Base-by-base conservation (phyloP, 1,140 invertebrate species). In the Diorhabda sublineata region DNA sequence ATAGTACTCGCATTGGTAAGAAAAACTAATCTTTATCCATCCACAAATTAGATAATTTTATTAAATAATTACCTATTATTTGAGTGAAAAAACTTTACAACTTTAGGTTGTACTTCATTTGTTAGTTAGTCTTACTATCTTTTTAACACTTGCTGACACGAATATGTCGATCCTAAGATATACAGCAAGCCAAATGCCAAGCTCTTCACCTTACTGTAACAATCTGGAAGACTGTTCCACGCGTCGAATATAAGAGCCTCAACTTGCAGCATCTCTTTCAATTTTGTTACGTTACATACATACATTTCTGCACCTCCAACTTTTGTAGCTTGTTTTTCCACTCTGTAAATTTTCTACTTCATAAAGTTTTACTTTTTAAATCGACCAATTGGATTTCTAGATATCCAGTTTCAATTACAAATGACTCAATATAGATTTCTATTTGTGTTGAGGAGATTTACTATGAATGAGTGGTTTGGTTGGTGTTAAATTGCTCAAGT, bases 171-270 rank as follows among this genome's bases (percentile, higher is more conserved):
- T 2, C 61, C 6, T 8, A 63, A 63, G 61, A 63, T 63, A 63
- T 8, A 41, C 42, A 63, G 71, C 52, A 73, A 65, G 58, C 70
- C 72, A 75, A 71, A 73, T 70, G 74, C 69, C 70, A 74, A 71
- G 66, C 74, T 76, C 68, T 75, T 75, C 62, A 77, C 65, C 66
- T 73, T 64, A 73, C 60, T 71, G 71, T 75, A 75, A 61, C 70
- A 75, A 62, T 77, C 71, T 64, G 69, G 71, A 71, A 73, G 64
- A 69, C 70, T 75, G 72, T 76, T 76, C 71, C 69, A 76, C 41
- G 72, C 52, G 69, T 73, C 67, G 66, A 26, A 26, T 26, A 26
- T 26, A 26, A 26, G 26, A 26, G 26, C 26, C 26, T 26, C 26
- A 26, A 26, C 52, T 67, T 11, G 58, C 58, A 11, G 58, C 58